Evolutionary conservation across 2,113 vertebrate genomes (phyloP).

Genomic region (Danionella cerebrum): DNA sequence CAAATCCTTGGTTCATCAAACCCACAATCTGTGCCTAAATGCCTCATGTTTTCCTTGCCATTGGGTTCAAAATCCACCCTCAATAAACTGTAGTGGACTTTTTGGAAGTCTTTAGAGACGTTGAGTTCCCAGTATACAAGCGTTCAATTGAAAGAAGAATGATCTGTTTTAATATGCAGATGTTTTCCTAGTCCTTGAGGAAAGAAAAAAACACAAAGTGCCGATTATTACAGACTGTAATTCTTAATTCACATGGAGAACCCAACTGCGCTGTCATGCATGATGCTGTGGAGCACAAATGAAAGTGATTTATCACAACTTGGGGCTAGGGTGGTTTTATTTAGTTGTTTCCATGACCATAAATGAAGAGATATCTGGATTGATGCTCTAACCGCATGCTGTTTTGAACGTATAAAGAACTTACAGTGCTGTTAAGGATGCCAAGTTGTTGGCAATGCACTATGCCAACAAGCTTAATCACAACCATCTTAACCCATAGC

Average conservation of each 20-base stretch:
- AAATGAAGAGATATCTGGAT: background rate
- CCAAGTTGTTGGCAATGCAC: background rate
- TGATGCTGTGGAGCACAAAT: background rate
- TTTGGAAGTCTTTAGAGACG: background rate
- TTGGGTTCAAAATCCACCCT: background rate
- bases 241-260: background rate
- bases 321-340: background rate
- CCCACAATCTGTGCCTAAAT: background rate
- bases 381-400: background rate
- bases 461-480: slow-evolving; percentile 24
- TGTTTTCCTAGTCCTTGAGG: slow-evolving; percentile 1
- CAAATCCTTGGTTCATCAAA: no score
- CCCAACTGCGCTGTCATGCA: background rate
- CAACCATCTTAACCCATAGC: slow-evolving; percentile 17
- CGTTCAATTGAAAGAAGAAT: background rate
- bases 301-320: background rate
- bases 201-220: background rate
- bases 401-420: background rate
- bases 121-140: background rate
- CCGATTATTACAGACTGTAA: background rate
- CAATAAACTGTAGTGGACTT: background rate
- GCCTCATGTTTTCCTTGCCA: background rate
- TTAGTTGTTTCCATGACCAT: slow-evolving; percentile 11
- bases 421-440: background rate
- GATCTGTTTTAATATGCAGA: background rate